A percentile compares a stretch with the other conserved stretches of the same genome.
Evolutionary conservation across 2,888 invertebrate genomes (phyloP).

Genomic region (Hydriomena furcata): DNA sequence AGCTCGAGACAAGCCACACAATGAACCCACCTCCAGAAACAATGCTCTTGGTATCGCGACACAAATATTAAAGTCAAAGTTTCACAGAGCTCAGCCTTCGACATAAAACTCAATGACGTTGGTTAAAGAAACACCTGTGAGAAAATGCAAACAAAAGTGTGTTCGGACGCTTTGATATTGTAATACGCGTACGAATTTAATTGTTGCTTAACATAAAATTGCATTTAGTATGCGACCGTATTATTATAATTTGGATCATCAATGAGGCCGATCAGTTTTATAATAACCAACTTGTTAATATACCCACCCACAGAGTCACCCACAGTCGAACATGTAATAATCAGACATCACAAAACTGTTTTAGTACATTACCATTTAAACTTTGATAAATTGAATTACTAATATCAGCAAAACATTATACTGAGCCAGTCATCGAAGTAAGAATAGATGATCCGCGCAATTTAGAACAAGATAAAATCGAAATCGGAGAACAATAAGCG

Average conservation of each 20-base stretch:
- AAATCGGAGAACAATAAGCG: constrained; percentile 24
- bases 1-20: constrained; percentile 56
- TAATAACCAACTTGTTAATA: constrained; percentile 24
- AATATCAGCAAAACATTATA: constrained; percentile 3
- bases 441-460: constrained; percentile 6
- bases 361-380: constrained; percentile 18
- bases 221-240: constrained; percentile 40
- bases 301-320: constrained; percentile 29
- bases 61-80: constrained; percentile 70
- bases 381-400: constrained; percentile 17
- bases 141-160: constrained; percentile 74
- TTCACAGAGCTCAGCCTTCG: constrained; percentile 78
- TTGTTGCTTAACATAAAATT: constrained; percentile 45
- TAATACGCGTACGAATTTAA: constrained; percentile 40
- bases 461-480: constrained; percentile 11
- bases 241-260: constrained; percentile 35
- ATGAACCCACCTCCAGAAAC: constrained; percentile 65
- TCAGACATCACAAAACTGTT: constrained; percentile 21
- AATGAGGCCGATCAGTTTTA: constrained; percentile 25
- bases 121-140: constrained; percentile 74
- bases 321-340: constrained; percentile 8
- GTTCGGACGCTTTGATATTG: constrained; percentile 40
- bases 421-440: constrained; percentile 10
- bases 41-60: constrained; percentile 72
- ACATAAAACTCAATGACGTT: constrained; percentile 75